Evolutionary conservation across 2,113 vertebrate genomes (phyloP), one percentile per base, ranked within the genome.

Genomic region (Melanerpes formicivorus): DNA sequence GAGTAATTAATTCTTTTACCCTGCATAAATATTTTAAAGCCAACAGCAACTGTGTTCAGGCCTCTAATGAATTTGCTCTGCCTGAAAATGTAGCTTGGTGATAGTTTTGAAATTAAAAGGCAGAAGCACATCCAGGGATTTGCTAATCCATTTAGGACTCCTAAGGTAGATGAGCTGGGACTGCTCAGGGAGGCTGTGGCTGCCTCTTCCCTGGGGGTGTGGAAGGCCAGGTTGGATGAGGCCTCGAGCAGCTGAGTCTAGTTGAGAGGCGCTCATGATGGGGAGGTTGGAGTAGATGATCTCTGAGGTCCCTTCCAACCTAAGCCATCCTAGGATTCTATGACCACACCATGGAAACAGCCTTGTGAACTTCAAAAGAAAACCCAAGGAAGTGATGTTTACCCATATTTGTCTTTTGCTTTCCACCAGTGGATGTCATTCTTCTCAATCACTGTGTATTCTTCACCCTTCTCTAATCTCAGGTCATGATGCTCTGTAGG

Each of bases 361-460:
- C 23, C 14, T 63, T 48, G 52, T 3, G 8, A 77, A 32, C 14
- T 52, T 59, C 5, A 8, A 14, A 63, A 70, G 1, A 2, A 80
- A 87, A 88, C 59, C 9, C 7, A 55, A 78, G 14, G 40, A 74
- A 63, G 32, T 55, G 27, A 0, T 67, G 74, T 98, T 97, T 94
- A 99, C 99, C 98, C 98, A 0, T 98, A 96, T 95, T 97, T 98
- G 97, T 99, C 97, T 93, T 98, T 98, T 0, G 98, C 99, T 92
- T 95, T 98, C 98, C 98, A 99, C 99, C 99, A 99, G 90, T 99
- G 98, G 83, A 98, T 62, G 40, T 99, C 98, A 1, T 98, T 98
- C 92, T 98, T 99, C 70, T 99, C 98, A 55, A 99, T n/a, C 66
- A 99, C 96, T 23, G 97, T 95, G 69, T 99, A 99, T 94, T 99